phyloP scores from a whole-genome alignment of 2,888 invertebrate genomes.

The Notocelia uddmanniana region DNA sequence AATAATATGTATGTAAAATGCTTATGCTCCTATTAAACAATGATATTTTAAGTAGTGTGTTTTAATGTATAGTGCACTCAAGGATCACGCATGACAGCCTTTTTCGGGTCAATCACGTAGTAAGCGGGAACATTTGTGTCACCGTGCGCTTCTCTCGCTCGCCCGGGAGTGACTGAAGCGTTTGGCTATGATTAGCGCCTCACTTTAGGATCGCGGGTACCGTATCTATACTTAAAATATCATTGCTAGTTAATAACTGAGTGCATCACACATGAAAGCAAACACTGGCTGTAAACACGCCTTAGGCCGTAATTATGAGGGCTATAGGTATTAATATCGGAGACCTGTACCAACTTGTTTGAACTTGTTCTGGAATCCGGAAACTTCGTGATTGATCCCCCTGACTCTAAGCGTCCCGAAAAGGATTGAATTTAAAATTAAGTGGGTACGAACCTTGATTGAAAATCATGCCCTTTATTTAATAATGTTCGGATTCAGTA shows the following conservation, averaged over 20 bases:
- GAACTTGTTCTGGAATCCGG: neutral
- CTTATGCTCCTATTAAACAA: too few species aligned
- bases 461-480: neutral
- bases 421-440: slow-evolving; percentile 17
- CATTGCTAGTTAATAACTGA: neutral
- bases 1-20: too few species aligned
- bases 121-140: too few species aligned
- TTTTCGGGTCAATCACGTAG: too few species aligned
- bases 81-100: too few species aligned
- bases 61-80: too few species aligned
- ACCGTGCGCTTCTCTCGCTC: too few species aligned
- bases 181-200: too few species aligned
- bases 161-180: too few species aligned
- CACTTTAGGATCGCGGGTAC: too few species aligned
- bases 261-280: neutral
- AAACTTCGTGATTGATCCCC: neutral
- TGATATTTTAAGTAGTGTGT: too few species aligned
- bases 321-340: neutral
- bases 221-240: too few species aligned
- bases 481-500: neutral
- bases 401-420: neutral
- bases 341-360: neutral
- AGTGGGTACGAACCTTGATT: neutral
- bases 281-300: neutral
- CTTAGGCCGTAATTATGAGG: neutral